Evolutionary conservation across 2,888 invertebrate species (phyloP).

Genomic region (Dolichomitus sp.): DNA sequence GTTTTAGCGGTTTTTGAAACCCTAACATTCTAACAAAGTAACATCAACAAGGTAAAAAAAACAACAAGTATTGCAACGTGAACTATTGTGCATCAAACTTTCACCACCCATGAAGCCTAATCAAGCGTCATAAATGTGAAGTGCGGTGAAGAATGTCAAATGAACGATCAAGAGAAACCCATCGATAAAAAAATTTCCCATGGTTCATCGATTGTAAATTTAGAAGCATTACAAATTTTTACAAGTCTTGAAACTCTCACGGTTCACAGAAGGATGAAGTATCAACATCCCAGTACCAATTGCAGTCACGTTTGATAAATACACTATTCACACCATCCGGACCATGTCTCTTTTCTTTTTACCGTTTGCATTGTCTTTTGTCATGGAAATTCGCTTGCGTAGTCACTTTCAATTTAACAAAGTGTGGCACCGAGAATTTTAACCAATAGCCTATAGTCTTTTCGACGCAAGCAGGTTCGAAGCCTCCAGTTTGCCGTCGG

Average conservation of each 20-base stretch:
- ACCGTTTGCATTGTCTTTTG: conserved; percentile 35
- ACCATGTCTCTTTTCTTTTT: neutral
- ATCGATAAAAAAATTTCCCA: conserved; percentile 44
- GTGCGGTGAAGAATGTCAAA: conserved; percentile 55
- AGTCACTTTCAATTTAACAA: conserved; percentile 3
- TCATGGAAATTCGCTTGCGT: conserved; percentile 1
- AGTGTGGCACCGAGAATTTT: conserved; percentile 5
- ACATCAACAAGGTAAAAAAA: conserved; percentile 29
- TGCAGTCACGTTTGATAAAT: conserved; percentile 71
- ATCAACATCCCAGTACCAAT: conserved; percentile 37
- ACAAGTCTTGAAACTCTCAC: conserved; percentile 25
- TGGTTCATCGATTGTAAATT: conserved; percentile 55
- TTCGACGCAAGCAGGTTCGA: conserved; percentile 58
- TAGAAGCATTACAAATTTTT: conserved; percentile 25
- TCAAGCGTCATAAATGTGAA: conserved; percentile 36
- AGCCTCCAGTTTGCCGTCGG: conserved; percentile 57
- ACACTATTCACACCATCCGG: conserved; percentile 57
- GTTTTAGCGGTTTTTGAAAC: conserved; percentile 34
- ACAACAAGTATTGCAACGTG: conserved; percentile 43
- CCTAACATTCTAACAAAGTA: conserved; percentile 3
- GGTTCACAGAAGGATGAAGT: conserved; percentile 10
- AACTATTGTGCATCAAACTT: conserved; percentile 41
- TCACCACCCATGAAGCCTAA: conserved; percentile 46
- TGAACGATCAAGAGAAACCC: conserved; percentile 24
- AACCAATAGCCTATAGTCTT: neutral